phyloP scores from a whole-genome alignment of 1,140 invertebrate species.

The Macrostomum lignano region DNA sequence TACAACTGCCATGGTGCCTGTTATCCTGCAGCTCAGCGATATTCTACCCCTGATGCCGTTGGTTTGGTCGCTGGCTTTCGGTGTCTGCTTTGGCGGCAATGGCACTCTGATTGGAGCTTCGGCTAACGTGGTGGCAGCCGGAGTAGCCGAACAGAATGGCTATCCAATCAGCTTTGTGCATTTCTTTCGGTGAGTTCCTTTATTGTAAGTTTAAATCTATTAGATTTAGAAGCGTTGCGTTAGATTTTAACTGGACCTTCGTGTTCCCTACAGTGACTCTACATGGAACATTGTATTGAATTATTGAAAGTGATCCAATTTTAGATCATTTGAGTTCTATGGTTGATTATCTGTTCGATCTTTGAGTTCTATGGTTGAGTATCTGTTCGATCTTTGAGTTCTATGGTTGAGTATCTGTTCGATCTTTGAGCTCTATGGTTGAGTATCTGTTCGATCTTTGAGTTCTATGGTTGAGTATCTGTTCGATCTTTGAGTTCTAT shows the following conservation, averaged over 20 bases:
- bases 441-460: no score
- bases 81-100: constrained; percentile 53
- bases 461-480: no score
- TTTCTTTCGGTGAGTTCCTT: constrained; percentile 43
- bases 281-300: constrained; percentile 5
- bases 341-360: constrained; percentile 7
- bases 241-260: neutral
- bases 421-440: no score
- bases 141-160: constrained; percentile 52
- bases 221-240: constrained; percentile 10
- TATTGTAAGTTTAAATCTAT: no score
- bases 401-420: no score
- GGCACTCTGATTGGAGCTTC: constrained; percentile 52
- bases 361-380: constrained; percentile 4
- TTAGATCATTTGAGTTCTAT: constrained; percentile 5
- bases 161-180: constrained; percentile 46
- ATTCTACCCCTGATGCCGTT: constrained; percentile 43
- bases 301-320: neutral
- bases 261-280: neutral
- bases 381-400: constrained; percentile 6
- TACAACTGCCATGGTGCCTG: constrained; percentile 52
- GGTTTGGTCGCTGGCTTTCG: constrained; percentile 46
- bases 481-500: no score
- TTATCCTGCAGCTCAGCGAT: constrained; percentile 37
- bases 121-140: constrained; percentile 52